phyloP scores from a whole-genome alignment of 1,140 invertebrate genomes.

The Streblospio benedicti region DNA sequence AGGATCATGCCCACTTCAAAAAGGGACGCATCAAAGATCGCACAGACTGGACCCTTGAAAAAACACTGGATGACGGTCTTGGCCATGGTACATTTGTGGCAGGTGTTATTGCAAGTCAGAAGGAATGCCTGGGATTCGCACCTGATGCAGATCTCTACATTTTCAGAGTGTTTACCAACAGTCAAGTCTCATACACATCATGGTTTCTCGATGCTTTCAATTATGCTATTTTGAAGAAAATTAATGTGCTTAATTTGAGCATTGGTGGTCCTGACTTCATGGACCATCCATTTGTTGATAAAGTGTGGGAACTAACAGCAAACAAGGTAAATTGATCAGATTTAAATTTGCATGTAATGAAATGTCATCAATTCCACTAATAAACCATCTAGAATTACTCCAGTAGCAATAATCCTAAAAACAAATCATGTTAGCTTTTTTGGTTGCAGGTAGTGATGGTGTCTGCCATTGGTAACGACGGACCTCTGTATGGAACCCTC shows the following conservation, averaged over 20 bases:
- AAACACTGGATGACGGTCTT: slow-evolving; percentile 62
- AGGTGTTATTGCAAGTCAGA: slow-evolving; percentile 79
- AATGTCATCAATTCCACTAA: too few species aligned
- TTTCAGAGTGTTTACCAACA: slow-evolving; percentile 90
- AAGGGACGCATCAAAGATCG: slow-evolving; percentile 70
- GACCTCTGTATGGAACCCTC: slow-evolving; percentile 86
- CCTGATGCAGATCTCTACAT: slow-evolving; percentile 90
- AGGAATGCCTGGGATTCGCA: slow-evolving; percentile 85
- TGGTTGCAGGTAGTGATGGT: too few species aligned
- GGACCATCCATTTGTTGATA: slow-evolving; percentile 96
- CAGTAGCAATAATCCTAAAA: too few species aligned
- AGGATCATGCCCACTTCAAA: slow-evolving; percentile 85
- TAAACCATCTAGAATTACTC: too few species aligned
- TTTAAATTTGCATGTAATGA: too few species aligned
- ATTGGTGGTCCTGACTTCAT: slow-evolving; percentile 97
- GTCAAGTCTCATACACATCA: slow-evolving; percentile 83
- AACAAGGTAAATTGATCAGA: too few species aligned
- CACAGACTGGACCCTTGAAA: slow-evolving; percentile 95
- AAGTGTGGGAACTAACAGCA: slow-evolving; percentile 89
- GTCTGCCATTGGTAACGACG: slow-evolving; percentile 95
- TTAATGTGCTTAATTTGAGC: slow-evolving; percentile 89
- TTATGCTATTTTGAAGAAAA: slow-evolving; percentile 90
- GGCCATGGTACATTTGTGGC: slow-evolving; percentile 97
- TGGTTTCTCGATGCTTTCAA: slow-evolving; percentile 98
- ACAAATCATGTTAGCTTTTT: too few species aligned